These are phyloP conservation scores for Pseudomyrmex pallidus DNA, from an alignment of 1,140 invertebrate genomes.

Conservation along the genomic window DNA sequence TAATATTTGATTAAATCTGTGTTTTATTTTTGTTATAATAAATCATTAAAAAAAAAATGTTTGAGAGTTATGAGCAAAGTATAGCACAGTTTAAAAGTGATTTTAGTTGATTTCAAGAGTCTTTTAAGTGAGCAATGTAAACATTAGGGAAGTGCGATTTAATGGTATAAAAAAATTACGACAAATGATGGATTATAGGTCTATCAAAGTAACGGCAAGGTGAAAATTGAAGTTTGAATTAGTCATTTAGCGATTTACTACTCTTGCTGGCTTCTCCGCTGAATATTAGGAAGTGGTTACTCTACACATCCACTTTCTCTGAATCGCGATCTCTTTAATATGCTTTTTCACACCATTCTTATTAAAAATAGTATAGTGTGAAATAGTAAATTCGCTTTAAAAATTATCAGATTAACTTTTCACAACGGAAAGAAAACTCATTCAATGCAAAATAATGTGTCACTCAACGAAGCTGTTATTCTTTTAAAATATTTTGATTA, in stretches of 20 bases:
- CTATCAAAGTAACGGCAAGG: background rate
- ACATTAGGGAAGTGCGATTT: too few relatives aligned
- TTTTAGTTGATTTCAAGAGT: too few relatives aligned
- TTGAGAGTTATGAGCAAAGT: too few relatives aligned
- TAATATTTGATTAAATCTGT: background rate
- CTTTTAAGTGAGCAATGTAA: too few relatives aligned
- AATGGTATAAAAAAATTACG: background rate
- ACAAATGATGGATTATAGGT: background rate
- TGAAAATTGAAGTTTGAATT: constrained; percentile 26
- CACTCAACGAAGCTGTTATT: background rate
- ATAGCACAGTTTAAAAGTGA: too few relatives aligned
- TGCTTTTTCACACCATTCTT: constrained; percentile 26
- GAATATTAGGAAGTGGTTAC: constrained; percentile 33
- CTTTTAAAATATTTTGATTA: background rate
- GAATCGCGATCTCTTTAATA: constrained; percentile 7
- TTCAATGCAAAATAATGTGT: background rate
- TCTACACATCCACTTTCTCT: constrained; percentile 36
- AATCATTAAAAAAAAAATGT: too few relatives aligned
- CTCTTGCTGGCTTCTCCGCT: constrained; percentile 1
- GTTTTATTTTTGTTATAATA: background rate
- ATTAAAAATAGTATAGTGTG: background rate
- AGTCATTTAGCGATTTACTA: background rate
- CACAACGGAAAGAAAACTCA: constrained; percentile 13
- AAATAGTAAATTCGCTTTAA: constrained; percentile 26
- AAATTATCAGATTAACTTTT: constrained; percentile 22